Percentiles rank a stretch among this genome's conserved stretches.
These are phyloP conservation scores for Penaeus chinensis DNA, from an alignment of 1,140 invertebrate genomes.

Conservation along the genomic window DNA sequence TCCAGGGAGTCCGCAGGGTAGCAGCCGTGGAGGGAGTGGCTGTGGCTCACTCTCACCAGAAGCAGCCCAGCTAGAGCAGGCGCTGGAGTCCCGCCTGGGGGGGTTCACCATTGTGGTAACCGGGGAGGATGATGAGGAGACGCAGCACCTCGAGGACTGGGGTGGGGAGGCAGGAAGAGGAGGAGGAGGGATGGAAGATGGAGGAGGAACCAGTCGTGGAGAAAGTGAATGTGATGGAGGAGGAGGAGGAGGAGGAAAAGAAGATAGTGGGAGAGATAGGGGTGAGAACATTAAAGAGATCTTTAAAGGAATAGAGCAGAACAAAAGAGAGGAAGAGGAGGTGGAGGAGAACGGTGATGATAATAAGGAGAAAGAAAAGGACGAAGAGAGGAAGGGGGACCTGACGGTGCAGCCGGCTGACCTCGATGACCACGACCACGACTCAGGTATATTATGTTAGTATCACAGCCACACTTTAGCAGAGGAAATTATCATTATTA, in stretches of 20 bases:
- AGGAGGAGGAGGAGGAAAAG: slow-evolving; percentile 4
- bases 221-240: slow-evolving; percentile 8
- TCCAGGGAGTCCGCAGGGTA: slow-evolving; percentile 50
- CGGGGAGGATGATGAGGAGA: slow-evolving; percentile 46
- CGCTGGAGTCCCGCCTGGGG: slow-evolving; percentile 50
- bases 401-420: slow-evolving; percentile 48
- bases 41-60: slow-evolving; percentile 46
- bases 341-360: slow-evolving; percentile 1
- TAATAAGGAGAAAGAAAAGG: slow-evolving; percentile 24
- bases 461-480: slow-evolving; percentile 56
- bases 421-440: slow-evolving; percentile 57
- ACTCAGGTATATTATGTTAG: slow-evolving; percentile 63
- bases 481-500: neutral
- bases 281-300: slow-evolving; percentile 6
- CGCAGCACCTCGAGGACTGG: no score
- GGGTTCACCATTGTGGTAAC: slow-evolving; percentile 56
- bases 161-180: slow-evolving; percentile 26
- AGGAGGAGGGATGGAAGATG: slow-evolving; percentile 47
- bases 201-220: slow-evolving; percentile 21
- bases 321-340: slow-evolving; percentile 6
- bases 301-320: neutral
- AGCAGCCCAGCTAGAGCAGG: slow-evolving; percentile 49
- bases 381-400: slow-evolving; percentile 42
- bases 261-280: neutral
- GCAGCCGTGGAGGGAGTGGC: slow-evolving; percentile 41